Evolutionary conservation across 2,888 invertebrate species (phyloP).

Genomic region (Hirtodrosophila trivittata): DNA sequence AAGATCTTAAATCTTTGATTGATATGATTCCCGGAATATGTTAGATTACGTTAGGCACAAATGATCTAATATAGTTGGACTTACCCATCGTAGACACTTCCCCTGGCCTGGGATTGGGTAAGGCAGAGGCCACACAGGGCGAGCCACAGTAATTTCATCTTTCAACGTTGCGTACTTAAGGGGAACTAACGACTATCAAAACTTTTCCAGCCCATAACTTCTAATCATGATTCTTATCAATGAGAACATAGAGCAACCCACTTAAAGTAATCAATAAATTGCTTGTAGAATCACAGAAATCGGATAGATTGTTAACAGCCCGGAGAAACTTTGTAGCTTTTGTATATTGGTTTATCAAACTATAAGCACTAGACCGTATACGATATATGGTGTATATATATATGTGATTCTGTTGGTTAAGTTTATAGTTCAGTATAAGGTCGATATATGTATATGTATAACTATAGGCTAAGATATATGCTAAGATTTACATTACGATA

Average conservation of each 20-base stretch:
- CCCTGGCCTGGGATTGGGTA: conserved; percentile 10
- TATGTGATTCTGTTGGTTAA: too few relatives aligned
- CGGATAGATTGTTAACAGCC: background rate
- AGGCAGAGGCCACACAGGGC: conserved; percentile 13
- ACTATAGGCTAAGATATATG: too few relatives aligned
- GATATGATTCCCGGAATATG: background rate
- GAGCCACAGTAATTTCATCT: conserved; percentile 41
- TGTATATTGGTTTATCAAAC: too few relatives aligned
- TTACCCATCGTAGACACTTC: conserved; percentile 57
- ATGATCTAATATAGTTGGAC: conserved; percentile 11
- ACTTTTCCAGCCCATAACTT: conserved; percentile 13
- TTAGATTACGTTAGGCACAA: too few relatives aligned
- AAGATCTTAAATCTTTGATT: conserved; percentile 71
- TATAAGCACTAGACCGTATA: too few relatives aligned
- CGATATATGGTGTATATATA: too few relatives aligned
- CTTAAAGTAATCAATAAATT: conserved; percentile 37
- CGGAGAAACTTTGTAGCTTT: too few relatives aligned
- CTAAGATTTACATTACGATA: too few relatives aligned
- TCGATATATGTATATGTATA: too few relatives aligned
- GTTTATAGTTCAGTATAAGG: too few relatives aligned
- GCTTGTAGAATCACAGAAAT: conserved; percentile 33
- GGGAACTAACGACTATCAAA: conserved; percentile 18
- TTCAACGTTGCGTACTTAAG: conserved; percentile 24
- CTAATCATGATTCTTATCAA: conserved; percentile 28
- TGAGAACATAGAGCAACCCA: conserved; percentile 7